These are phyloP conservation scores for Drosophila colorata DNA, from an alignment of 2,888 invertebrate genomes.

Conservation along the genomic window DNA sequence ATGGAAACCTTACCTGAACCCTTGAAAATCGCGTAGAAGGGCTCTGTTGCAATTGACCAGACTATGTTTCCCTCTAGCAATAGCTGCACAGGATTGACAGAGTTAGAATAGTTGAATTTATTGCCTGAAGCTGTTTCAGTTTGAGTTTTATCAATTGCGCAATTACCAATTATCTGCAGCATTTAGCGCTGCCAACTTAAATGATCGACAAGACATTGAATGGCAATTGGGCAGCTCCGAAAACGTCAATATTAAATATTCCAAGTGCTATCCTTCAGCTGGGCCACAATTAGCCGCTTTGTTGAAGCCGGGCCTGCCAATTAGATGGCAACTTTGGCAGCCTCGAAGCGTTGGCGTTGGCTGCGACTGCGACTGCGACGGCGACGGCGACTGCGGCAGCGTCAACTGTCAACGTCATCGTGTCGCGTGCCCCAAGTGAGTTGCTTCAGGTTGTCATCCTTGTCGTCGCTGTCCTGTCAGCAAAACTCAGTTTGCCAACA, in stretches of 20 bases:
- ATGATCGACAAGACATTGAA: conserved; percentile 8
- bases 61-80: no score
- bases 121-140: not conserved
- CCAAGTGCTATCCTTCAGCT: conserved; percentile 2
- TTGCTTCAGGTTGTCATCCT: conserved; percentile 24
- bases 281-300: conserved; percentile 25
- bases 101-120: no score
- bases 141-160: conserved; percentile 2
- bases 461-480: conserved; percentile 28
- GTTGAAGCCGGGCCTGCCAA: conserved; percentile 22
- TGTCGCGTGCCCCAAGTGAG: conserved; percentile 16
- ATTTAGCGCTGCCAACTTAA: conserved; percentile 13
- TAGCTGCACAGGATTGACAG: no score
- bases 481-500: conserved; percentile 24
- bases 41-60: no score
- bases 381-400: not conserved
- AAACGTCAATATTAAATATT: conserved; percentile 11
- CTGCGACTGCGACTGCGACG: no score
- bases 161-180: not conserved
- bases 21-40: no score
- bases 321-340: conserved; percentile 32
- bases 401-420: conserved; percentile 30
- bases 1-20: no score
- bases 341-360: not conserved
- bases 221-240: not conserved